Conservation (phyloP, 2,797 vertebrate genomes). For the Heterohyrax brucei region DNA sequence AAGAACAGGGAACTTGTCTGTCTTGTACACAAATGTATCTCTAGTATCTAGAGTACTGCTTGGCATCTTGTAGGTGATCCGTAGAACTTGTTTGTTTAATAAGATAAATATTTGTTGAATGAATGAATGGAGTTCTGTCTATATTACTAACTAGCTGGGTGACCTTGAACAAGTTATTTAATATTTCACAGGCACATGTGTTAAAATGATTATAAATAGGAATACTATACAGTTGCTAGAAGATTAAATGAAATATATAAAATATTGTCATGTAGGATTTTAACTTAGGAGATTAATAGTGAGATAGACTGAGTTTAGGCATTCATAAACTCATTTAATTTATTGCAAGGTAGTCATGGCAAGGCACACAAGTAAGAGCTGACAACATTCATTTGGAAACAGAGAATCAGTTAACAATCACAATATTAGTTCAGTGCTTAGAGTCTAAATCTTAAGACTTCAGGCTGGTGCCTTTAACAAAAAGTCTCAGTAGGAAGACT, state of each 20-base stretch:
- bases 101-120: slow-evolving; percentile 62
- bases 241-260: slow-evolving; percentile 15
- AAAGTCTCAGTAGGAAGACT: neutral
- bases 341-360: neutral
- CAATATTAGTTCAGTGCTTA: neutral
- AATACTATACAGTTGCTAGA: neutral
- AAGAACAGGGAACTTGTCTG: slow-evolving; percentile 8
- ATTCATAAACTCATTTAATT: neutral
- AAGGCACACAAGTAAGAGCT: neutral
- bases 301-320: neutral
- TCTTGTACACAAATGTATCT: slow-evolving; percentile 42
- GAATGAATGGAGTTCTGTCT: slow-evolving; percentile 23
- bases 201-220: slow-evolving; percentile 47
- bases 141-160: slow-evolving; percentile 17
- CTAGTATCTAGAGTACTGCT: neutral
- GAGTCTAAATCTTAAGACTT: neutral
- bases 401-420: neutral
- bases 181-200: slow-evolving; percentile 36
- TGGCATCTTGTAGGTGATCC: slow-evolving; percentile 30
- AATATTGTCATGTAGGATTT: neutral
- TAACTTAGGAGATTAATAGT: neutral
- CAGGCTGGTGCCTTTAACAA: neutral
- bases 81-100: slow-evolving; percentile 43
- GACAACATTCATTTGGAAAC: neutral
- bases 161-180: slow-evolving; percentile 61